Evolutionary conservation across 2,888 invertebrate species (phyloP).

Genomic region (Biston betularia): DNA sequence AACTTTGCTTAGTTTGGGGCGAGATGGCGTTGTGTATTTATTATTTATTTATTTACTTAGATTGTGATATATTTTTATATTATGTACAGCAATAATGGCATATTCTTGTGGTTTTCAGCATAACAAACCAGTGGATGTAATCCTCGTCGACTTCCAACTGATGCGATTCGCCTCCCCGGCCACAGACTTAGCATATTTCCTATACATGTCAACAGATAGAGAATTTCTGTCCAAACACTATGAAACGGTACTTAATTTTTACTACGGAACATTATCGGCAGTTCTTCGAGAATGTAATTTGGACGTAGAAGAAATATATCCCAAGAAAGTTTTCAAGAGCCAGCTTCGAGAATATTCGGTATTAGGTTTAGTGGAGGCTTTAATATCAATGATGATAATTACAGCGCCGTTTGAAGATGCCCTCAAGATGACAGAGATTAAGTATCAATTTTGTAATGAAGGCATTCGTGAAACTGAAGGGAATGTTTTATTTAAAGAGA

Average conservation of each 20-base stretch:
- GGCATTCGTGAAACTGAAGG: conserved; percentile 53
- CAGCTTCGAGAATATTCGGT: conserved; percentile 69
- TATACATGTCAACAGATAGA: conserved; percentile 68
- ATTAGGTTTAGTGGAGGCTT: conserved; percentile 70
- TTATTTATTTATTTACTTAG: too few species aligned
- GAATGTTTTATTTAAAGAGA: conserved; percentile 58
- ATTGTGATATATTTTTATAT: neutral
- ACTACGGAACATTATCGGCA: conserved; percentile 68
- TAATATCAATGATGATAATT: conserved; percentile 76
- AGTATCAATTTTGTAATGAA: conserved; percentile 59
- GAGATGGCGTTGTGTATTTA: too few species aligned
- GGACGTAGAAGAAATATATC: conserved; percentile 62
- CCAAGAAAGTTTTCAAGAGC: conserved; percentile 59
- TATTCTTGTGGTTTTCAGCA: conserved; percentile 56
- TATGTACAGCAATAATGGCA: neutral
- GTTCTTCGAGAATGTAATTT: conserved; percentile 68
- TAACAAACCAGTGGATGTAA: conserved; percentile 62
- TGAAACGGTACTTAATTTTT: conserved; percentile 61
- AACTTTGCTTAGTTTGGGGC: too few species aligned
- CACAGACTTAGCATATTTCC: conserved; percentile 69
- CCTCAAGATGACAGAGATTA: conserved; percentile 68
- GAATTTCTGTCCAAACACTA: conserved; percentile 64
- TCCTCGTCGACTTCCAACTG: conserved; percentile 69
- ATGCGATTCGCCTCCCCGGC: conserved; percentile 68
- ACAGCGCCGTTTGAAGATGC: conserved; percentile 70